A percentile compares a stretch with the other conserved stretches of the same genome.
Evolutionary conservation across 53 echinoderm and acorn worm species (phyloP).

Genomic region (Holothuria leucospilota): DNA sequence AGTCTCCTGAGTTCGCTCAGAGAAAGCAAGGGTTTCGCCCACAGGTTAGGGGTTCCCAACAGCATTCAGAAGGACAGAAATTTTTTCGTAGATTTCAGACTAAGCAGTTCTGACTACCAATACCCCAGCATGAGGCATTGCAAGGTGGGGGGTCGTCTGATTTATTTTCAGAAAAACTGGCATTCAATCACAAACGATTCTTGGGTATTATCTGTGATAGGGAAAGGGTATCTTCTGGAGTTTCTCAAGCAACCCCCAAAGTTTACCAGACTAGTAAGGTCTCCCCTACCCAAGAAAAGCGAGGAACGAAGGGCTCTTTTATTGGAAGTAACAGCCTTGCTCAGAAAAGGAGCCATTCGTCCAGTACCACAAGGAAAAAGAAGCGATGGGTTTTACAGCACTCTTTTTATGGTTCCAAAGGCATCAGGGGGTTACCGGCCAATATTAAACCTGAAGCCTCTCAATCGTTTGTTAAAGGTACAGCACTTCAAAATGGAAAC

Average conservation of each 20-base stretch:
- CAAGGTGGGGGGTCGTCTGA: no score
- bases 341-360: background rate
- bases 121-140: no score
- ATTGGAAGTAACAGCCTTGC: background rate
- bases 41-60: no score
- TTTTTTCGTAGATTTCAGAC: no score
- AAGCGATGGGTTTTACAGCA: conserved; percentile 1
- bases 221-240: background rate
- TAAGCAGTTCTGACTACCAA: no score
- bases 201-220: no score
- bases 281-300: background rate
- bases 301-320: background rate
- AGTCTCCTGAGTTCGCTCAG: no score
- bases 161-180: no score
- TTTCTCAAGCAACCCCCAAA: background rate
- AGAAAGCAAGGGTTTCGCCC: no score
- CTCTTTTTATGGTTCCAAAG: conserved; percentile 8
- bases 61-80: no score
- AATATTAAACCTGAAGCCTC: conserved; percentile 3
- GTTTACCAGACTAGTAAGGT: background rate
- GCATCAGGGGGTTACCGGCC: background rate
- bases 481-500: conserved; percentile 3
- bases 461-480: background rate
- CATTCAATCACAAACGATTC: no score
- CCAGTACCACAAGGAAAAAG: background rate